Conservation (phyloP, 2,888 invertebrate genomes). For the Ichneumon xanthorius region DNA sequence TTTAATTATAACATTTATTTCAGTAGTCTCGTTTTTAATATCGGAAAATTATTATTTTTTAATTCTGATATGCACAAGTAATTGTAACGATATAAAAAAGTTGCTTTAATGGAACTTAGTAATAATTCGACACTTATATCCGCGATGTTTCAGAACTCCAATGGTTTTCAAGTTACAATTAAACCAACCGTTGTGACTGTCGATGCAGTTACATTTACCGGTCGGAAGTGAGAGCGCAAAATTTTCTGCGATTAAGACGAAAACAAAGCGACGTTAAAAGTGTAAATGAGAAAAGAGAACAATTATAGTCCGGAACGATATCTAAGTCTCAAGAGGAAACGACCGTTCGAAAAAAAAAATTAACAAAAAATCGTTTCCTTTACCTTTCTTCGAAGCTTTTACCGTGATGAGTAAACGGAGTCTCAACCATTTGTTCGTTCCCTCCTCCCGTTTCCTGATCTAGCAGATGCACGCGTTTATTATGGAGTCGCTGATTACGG, state of each 20-base stretch:
- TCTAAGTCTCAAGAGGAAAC: background rate
- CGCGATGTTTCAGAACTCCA: background rate
- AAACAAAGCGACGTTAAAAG: constrained; percentile 2
- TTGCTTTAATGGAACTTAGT: no score
- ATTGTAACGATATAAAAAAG: background rate
- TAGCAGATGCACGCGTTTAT: background rate
- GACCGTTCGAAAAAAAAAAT: background rate
- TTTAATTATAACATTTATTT: background rate
- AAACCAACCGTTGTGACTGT: background rate
- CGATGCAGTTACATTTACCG: background rate
- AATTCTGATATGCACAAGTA: background rate
- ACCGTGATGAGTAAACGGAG: constrained; percentile 5
- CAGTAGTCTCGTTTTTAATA: background rate
- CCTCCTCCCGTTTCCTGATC: background rate
- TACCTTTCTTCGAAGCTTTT: constrained; percentile 13
- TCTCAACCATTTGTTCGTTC: background rate
- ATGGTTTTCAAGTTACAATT: background rate
- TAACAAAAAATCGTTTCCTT: background rate
- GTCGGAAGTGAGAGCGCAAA: background rate
- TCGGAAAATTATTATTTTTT: background rate
- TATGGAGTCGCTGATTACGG: background rate
- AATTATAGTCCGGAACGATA: background rate
- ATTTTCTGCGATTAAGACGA: background rate
- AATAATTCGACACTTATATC: background rate
- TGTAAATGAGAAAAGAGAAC: background rate